Base-by-base conservation (phyloP, 2,797 vertebrate species). In the Yasuhikotakia modesta region DNA sequence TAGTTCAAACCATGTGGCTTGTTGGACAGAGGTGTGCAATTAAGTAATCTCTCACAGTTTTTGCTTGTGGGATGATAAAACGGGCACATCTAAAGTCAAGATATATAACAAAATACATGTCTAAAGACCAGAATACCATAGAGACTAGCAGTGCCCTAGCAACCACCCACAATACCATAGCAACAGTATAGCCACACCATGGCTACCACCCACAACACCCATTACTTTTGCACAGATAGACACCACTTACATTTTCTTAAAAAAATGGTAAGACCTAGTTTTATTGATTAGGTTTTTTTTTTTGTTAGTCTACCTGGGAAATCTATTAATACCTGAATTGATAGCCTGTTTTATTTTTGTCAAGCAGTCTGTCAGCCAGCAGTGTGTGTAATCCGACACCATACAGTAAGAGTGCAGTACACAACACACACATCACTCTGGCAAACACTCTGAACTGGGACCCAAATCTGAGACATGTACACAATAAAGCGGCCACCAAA, bases 401-500 rank as follows among this genome's bases (percentile, higher is more conserved):
- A 43, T 57, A 50, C 7, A 21, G 1, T 68, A 48, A 52, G 16
- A 52, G 17, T 57, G 45, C 22, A 67, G 73, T 45, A 61, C 39
- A 35, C 21, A 79, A 76, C 22, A 76, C 57, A 70, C 16, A 46
- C 12, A 2, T 10, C 69, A 73, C 11, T 58, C 77, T 73, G 8
- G 13, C 46, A 53, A 71, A 81, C 17, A 24, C n/a, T 17, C 57
- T 30, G 80, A 77, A 71, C 67, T 78, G 69, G 22, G 68, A 66
- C 81, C 55, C 70, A 71, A 72, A 82, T 69, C 27, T 58, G 71
- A 82, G 43, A 80, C 64, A 70, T 75, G 69, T 35, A 13, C 43
- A 60, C 73, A 71, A 70, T 76, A 79, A 72, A 76, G 65, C 24
- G 24, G 70, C 72, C 77, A 68, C 52, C 55, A 58, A 50, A n/a